These are phyloP conservation scores for Oligia fasciuncula DNA, from an alignment of 2,888 invertebrate species.

Conservation along the genomic window DNA sequence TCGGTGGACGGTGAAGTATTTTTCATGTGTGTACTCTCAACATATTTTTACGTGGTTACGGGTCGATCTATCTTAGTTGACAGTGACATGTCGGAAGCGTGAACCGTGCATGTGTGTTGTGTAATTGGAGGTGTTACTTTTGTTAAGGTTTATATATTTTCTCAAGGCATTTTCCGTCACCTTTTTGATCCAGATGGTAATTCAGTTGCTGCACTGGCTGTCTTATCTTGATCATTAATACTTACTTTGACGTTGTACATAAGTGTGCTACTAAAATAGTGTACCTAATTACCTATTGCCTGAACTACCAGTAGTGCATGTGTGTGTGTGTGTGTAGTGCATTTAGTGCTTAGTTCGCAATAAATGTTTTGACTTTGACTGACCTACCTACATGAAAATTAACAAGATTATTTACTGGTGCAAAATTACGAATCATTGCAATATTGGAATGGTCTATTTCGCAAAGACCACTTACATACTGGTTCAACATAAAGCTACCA, in stretches of 20 bases:
- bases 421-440: not conserved
- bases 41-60: conserved; percentile 20
- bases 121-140: not conserved
- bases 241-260: not conserved
- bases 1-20: conserved; percentile 8
- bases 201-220: too few relatives aligned
- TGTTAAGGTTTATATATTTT: not conserved
- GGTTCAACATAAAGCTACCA: not conserved
- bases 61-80: conserved; percentile 7
- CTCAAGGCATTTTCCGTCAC: not conserved
- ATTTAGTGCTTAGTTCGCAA: too few relatives aligned
- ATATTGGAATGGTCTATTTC: not conserved
- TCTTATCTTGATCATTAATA: conserved; percentile 2
- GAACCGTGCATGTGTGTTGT: conserved; percentile 6
- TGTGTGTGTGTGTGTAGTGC: too few relatives aligned
- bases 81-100: conserved; percentile 4
- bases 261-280: not conserved
- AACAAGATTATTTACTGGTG: conserved; percentile 17
- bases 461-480: not conserved
- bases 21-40: conserved; percentile 13
- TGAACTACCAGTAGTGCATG: not conserved
- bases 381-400: not conserved
- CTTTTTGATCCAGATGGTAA: not conserved
- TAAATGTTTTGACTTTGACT: too few relatives aligned
- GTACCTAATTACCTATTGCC: not conserved